Conservation (phyloP, 2,113 vertebrate genomes). For the Bambusicola thoracicus region DNA sequence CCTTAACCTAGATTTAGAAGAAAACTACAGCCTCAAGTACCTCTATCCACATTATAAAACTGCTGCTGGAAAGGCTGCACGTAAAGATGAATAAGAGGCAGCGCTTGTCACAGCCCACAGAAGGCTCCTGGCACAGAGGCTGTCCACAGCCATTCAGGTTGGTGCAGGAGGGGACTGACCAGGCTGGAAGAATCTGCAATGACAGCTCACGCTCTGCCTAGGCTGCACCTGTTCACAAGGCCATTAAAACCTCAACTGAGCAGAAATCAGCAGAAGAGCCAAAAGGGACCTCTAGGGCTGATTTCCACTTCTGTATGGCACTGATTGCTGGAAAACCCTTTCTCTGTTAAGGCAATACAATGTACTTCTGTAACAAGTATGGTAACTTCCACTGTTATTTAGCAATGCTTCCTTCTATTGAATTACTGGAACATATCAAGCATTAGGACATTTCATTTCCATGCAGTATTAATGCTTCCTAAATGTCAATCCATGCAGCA, state of each 20-base stretch:
- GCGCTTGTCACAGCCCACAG: not conserved
- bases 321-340: not conserved
- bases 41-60: fast-evolving
- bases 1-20: not conserved
- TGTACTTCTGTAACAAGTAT: fast-evolving
- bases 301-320: fast-evolving
- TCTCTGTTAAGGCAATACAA: not conserved
- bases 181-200: not conserved
- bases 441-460: not conserved
- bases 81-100: not conserved
- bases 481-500: fast-evolving
- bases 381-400: no score
- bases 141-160: not conserved
- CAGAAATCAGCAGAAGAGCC: not conserved
- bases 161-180: not conserved
- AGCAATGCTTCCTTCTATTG: not conserved
- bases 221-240: not conserved
- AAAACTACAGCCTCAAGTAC: not conserved
- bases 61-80: not conserved
- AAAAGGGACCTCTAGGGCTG: no score
- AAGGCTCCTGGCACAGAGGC: not conserved
- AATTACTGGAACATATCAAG: not conserved
- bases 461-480: not conserved
- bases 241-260: not conserved
- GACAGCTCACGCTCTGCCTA: fast-evolving